These are phyloP conservation scores for Catajapyx aquilonaris DNA, from an alignment of 1,140 invertebrate genomes.

Conservation along the genomic window DNA sequence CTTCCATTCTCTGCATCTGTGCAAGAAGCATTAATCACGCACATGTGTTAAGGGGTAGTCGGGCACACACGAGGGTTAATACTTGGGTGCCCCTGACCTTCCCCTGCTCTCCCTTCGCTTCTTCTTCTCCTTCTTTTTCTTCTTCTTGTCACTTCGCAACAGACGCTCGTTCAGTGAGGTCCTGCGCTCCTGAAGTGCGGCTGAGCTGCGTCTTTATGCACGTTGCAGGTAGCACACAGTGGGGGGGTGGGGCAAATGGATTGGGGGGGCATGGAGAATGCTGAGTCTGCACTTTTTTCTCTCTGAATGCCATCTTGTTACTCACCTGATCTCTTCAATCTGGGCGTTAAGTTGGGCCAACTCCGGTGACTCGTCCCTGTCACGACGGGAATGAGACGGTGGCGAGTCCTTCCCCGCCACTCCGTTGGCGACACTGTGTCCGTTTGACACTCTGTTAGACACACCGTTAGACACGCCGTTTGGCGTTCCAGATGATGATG, in stretches of 20 bases:
- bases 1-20: too few species aligned
- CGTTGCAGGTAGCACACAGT: slow-evolving; percentile 10
- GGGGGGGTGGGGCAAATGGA: too few species aligned
- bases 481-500: too few species aligned
- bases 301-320: slow-evolving; percentile 1
- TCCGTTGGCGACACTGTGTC: too few species aligned
- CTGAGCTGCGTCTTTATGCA: slow-evolving; percentile 31
- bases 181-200: slow-evolving; percentile 40
- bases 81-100: slow-evolving; percentile 9
- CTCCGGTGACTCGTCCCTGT: slow-evolving; percentile 39
- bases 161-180: slow-evolving; percentile 48
- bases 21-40: too few species aligned
- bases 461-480: too few species aligned
- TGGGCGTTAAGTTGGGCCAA: slow-evolving; percentile 43
- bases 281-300: too few species aligned
- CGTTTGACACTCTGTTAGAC: too few species aligned
- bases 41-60: too few species aligned
- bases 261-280: too few species aligned
- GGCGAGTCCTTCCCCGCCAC: too few species aligned
- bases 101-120: slow-evolving; percentile 25
- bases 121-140: slow-evolving; percentile 46
- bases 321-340: slow-evolving; percentile 50
- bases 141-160: slow-evolving; percentile 43
- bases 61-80: slow-evolving; percentile 10
- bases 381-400: too few species aligned